Conservation (phyloP, 2,113 vertebrate genomes). For the Bubo bubo region DNA sequence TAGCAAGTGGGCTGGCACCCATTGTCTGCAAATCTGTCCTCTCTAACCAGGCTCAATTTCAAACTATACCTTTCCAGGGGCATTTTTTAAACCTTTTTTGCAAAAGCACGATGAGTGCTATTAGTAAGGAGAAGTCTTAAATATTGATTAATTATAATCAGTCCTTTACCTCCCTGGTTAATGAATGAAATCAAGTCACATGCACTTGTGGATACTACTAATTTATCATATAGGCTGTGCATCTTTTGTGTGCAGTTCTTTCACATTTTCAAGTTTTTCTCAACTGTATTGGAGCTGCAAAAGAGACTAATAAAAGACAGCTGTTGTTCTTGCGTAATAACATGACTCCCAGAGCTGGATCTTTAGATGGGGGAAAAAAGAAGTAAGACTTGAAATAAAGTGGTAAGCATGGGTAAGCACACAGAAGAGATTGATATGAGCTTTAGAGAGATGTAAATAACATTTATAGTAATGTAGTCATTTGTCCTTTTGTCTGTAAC, state of each 20-base stretch:
- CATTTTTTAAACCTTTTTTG: not conserved
- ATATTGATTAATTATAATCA: not conserved
- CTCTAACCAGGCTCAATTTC: not conserved
- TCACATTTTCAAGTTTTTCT: not conserved
- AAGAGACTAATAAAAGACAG: not conserved
- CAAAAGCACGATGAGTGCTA: not conserved
- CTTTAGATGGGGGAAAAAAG: not conserved
- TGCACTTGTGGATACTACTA: not conserved
- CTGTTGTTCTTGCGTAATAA: not conserved
- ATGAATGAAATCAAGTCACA: not conserved
- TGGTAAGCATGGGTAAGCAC: not conserved
- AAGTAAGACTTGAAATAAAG: not conserved
- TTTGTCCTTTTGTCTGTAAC: not conserved
- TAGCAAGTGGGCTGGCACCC: not conserved
- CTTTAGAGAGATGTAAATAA: not conserved
- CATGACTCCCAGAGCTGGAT: not conserved
- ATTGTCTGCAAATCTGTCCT: not conserved
- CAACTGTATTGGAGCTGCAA: not conserved
- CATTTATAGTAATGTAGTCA: not conserved
- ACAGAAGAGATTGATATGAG: not conserved
- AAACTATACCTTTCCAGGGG: not conserved
- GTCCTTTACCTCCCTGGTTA: not conserved
- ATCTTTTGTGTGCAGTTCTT: not conserved
- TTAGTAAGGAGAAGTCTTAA: not conserved
- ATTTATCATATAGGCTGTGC: not conserved